These are phyloP conservation scores for Cyanoliseus patagonus DNA, from an alignment of 2,113 vertebrate species.

Conservation along the genomic window DNA sequence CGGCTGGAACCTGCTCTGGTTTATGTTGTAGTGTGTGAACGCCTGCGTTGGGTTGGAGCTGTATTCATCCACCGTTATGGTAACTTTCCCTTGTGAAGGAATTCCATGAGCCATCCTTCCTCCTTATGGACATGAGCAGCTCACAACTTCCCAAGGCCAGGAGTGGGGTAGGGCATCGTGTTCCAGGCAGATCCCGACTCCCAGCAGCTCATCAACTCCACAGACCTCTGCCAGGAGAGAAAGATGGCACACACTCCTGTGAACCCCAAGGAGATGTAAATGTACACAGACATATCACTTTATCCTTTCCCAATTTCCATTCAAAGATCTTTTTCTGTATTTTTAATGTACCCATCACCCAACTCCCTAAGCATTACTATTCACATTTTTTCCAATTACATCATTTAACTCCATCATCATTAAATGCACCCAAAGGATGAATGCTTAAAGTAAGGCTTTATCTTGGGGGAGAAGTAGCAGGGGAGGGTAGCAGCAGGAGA, in stretches of 20 bases:
- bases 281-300: not conserved
- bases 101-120: constrained; percentile 96
- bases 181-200: constrained; percentile 71
- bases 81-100: constrained; percentile 95
- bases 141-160: constrained; percentile 86
- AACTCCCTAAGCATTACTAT: not conserved
- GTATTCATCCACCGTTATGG: constrained; percentile 96
- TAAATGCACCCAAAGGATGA: not conserved
- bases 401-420: not conserved
- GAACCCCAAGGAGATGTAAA: not conserved
- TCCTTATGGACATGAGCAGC: constrained; percentile 89
- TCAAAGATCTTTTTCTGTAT: not conserved
- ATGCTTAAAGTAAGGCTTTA: not conserved
- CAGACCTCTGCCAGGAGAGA: constrained; percentile 69
- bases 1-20: constrained; percentile 98
- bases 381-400: not conserved
- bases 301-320: not conserved
- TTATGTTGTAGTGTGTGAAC: constrained; percentile 99
- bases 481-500: not conserved
- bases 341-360: not conserved
- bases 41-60: constrained; percentile 99
- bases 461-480: not conserved
- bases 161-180: constrained; percentile 83
- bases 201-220: constrained; percentile 73
- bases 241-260: not conserved